phyloP scores from a whole-genome alignment of 2,797 vertebrate genomes.

The Clangula hyemalis region DNA sequence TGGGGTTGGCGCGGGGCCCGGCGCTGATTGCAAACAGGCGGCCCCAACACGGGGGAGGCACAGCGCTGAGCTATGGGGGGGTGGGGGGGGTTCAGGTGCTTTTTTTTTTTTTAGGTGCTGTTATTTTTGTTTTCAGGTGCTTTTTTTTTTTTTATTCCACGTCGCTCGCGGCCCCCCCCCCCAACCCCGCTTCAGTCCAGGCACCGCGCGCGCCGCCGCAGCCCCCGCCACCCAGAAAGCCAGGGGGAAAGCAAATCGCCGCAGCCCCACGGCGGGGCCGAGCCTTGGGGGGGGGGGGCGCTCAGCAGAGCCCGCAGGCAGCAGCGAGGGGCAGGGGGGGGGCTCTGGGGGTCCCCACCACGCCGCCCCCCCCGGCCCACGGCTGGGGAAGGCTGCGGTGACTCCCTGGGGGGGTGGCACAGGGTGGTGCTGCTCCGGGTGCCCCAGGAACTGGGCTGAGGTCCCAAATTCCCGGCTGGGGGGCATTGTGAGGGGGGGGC shows the following conservation, averaged over 20 bases:
- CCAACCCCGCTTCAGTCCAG: neutral
- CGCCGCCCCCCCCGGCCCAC: fast-evolving
- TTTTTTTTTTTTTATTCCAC: slow-evolving; percentile 8
- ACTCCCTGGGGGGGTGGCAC: fast-evolving
- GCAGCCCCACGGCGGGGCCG: fast-evolving
- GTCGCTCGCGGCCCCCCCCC: neutral
- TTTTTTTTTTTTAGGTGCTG: too few relatives aligned
- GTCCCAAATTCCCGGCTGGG: fast-evolving
- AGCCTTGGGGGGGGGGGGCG: too few relatives aligned
- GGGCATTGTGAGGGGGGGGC: neutral
- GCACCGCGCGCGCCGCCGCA: neutral
- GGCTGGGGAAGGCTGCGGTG: too few relatives aligned
- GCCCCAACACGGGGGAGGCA: neutral
- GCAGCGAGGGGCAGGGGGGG: neutral
- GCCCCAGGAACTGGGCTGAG: fast-evolving
- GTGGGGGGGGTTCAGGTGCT: too few relatives aligned
- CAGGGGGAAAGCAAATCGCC: neutral
- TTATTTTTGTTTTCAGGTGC: too few relatives aligned
- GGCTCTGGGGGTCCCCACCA: fast-evolving
- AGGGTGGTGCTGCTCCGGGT: fast-evolving
- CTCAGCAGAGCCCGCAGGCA: neutral
- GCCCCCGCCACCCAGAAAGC: neutral
- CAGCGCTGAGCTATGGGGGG: too few relatives aligned
- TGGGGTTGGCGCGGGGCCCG: slow-evolving; percentile 10
- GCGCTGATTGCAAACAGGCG: slow-evolving; percentile 39